Conservation (phyloP, 2,797 vertebrate genomes). For the Coilia nasus region DNA sequence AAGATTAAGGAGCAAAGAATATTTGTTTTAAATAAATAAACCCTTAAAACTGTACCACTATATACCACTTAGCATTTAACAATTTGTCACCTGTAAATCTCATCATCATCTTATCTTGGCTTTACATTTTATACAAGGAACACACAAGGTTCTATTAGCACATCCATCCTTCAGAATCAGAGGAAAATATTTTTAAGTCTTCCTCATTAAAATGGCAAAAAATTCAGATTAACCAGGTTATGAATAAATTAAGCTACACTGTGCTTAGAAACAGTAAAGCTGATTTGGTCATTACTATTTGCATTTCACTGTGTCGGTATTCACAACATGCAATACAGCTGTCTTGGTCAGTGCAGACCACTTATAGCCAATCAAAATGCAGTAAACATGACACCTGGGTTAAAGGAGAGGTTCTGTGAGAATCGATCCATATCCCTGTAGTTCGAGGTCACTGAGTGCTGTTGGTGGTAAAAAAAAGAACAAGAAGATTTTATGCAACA, state of each 20-base stretch:
- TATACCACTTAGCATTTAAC: not conserved
- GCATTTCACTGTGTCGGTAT: conserved; percentile 14
- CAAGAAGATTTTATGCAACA: too few relatives aligned
- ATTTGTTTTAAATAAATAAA: not conserved
- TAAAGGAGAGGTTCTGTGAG: not conserved
- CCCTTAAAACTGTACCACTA: conserved; percentile 17
- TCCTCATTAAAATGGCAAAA: conserved; percentile 1
- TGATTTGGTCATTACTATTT: conserved; percentile 13
- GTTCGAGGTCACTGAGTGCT: too few relatives aligned
- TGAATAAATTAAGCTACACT: conserved; percentile 2
- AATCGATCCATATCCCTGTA: too few relatives aligned
- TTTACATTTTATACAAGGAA: not conserved
- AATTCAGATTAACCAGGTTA: not conserved
- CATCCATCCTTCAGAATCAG: not conserved
- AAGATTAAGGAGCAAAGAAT: conserved; percentile 23
- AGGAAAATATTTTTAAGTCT: not conserved
- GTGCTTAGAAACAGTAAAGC: conserved; percentile 18
- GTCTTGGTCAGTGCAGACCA: conserved; percentile 2
- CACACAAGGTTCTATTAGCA: not conserved
- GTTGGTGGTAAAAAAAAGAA: too few relatives aligned
- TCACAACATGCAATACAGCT: conserved; percentile 22
- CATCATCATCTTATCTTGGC: not conserved
- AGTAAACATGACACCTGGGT: conserved; percentile 14
- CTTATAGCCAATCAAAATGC: conserved; percentile 12
- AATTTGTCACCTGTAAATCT: not conserved